Evolutionary conservation across 2,113 vertebrate species (phyloP).

Genomic region (Centropus unirufus): DNA sequence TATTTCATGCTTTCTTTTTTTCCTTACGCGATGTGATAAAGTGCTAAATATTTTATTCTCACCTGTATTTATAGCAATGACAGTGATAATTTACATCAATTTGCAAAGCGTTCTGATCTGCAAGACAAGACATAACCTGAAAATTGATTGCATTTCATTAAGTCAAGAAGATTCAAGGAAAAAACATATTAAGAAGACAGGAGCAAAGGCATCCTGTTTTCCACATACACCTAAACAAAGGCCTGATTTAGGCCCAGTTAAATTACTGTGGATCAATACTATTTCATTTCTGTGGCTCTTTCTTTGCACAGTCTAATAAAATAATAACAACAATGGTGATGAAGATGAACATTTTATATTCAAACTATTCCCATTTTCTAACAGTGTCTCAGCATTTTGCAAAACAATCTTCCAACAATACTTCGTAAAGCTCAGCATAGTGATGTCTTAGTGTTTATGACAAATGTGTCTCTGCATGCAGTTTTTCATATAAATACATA

Average conservation of each 20-base stretch:
- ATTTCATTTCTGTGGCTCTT: background rate
- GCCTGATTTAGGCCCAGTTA: background rate
- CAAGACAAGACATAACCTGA: background rate
- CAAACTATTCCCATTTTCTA: background rate
- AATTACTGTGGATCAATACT: background rate
- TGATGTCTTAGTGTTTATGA: background rate
- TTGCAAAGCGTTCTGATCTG: background rate
- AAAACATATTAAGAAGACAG: background rate
- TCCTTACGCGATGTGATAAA: background rate
- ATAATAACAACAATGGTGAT: background rate
- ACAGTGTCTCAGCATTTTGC: background rate
- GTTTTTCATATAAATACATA: accelerated
- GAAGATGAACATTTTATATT: background rate
- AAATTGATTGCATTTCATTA: background rate
- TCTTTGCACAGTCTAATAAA: background rate
- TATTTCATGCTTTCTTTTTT: background rate
- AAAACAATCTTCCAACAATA: background rate
- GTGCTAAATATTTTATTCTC: background rate
- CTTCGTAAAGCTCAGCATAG: background rate
- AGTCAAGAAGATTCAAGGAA: background rate
- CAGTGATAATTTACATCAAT: background rate
- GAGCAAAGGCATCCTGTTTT: background rate
- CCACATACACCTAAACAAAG: background rate
- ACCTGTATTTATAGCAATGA: background rate
- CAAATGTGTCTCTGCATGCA: too few species aligned